Base-by-base conservation (phyloP, 1,140 invertebrate genomes). In the Babylonia areolata region DNA sequence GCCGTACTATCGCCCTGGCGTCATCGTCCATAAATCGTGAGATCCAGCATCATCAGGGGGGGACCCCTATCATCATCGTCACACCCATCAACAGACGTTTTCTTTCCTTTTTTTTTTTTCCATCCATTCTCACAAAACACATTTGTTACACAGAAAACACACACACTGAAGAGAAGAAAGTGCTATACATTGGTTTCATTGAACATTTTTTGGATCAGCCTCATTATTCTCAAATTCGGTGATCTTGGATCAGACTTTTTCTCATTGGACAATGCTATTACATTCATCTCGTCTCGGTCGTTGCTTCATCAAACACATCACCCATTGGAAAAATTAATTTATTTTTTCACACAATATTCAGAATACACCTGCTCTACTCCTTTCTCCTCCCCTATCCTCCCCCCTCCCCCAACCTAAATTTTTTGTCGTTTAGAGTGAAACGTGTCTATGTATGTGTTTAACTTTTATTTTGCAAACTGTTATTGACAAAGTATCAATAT, bases 21-120 rank as follows among this genome's bases (percentile, higher is more conserved):
- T 93, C 39, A 93, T 93, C 82, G 93, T 93, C 15, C 92, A 93
- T 73, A 93, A 92, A 81, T 92, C 89, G 79, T 93, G 73, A 85
- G 84, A 46, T 51, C 11, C 28, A 37, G 42, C 33, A n/a, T n/a
- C n/a, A n/a, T n/a, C n/a, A n/a, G n/a, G n/a, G n/a, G n/a, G n/a
- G n/a, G n/a, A n/a, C n/a, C n/a, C n/a, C 42, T 23, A 23, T 58
- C 75, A 20, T 85, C 40, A 39, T 78, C 46, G 28, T 51, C 33
- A 17, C 35, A 58, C 23, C 35, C 35, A 23, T 54, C 3, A 35
- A 37, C n/a, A n/a, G n/a, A n/a, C 1, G 12, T 33, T 58, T 33
- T 69, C 31, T 86, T 80, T 80, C 58, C 58, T 20, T n/a, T 35
- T n/a, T 82, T 82, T 82, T 82, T 82, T 64, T 5, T 69, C 37